Base-by-base conservation (phyloP, 1,140 invertebrate species). In the Teleopsis dalmanni region DNA sequence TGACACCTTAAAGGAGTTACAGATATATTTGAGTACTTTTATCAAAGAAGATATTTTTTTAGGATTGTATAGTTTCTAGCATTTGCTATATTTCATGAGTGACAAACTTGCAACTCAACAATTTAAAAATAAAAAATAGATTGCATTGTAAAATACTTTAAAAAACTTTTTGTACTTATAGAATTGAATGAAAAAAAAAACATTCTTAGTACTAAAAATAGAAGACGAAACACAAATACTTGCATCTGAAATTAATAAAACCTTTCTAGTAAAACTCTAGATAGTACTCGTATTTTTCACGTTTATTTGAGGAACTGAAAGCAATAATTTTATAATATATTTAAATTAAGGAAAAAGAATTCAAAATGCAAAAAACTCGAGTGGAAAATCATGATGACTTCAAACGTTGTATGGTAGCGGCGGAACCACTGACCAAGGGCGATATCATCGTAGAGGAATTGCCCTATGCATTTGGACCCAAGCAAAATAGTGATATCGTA, bases 401-500 rank as follows among this genome's bases (percentile, higher is more conserved):
- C n/a, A 83, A 84, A 48, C 77, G 84, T 56, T 87, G 81, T 65
- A 73, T 83, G 37, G 74, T 84, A 0, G 79, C 84, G 9, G 75
- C 67, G 11, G 77, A 80, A 53, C 73, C 80, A 58, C 68, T 90
- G 27, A 75, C 79, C 44, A 69, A 79, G 3, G 87, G 86, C 0
- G 84, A 88, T 54, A 65, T 83, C 47, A 81, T 91, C 34, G 75
- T 89, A 38, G 76, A 76, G 8, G 87, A 89, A 64, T 64, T 74
- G 19, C 84, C 87, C 1, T 81, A 89, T 48, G 78, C 81, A 9
- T 75, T 83, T 22, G 87, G 87, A 16, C 87, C 88, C 0, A 89
- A 89, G 72, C 72, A 73, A 66, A 80, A 77, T 60, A 73, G 75
- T 35, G 71, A 74, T 11, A 82, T 83, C 5, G 68, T 87, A 3